These are phyloP conservation scores for Odobenus rosmarus DNA, from an alignment of 2,113 vertebrate species.

Conservation along the genomic window DNA sequence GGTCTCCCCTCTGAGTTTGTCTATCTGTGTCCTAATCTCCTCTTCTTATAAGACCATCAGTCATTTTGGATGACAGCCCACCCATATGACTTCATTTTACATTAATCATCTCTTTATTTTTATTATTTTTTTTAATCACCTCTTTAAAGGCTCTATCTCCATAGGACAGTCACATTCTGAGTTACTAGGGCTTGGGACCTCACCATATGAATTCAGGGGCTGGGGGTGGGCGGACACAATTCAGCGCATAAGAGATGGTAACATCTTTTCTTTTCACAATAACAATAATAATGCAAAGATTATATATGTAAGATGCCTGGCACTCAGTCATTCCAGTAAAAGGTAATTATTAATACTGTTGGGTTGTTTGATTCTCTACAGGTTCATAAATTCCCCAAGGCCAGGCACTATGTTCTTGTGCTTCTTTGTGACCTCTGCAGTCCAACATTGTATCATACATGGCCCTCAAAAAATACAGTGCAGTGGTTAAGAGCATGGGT, in stretches of 20 bases:
- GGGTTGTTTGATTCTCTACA: neutral
- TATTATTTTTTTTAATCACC: neutral
- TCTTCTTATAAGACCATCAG: neutral
- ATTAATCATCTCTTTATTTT: neutral
- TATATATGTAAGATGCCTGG: neutral
- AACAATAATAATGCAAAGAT: neutral
- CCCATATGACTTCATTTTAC: neutral
- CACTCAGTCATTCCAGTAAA: neutral
- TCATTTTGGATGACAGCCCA: neutral
- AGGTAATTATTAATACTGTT: neutral
- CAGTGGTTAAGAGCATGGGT: neutral
- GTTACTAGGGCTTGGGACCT: neutral
- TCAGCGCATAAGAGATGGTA: neutral
- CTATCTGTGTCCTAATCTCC: neutral
- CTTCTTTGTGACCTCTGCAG: neutral
- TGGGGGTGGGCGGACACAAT: neutral
- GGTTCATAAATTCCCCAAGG: neutral
- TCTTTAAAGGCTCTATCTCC: neutral
- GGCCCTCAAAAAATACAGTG: neutral
- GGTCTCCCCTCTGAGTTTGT: neutral
- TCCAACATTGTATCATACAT: fast-evolving
- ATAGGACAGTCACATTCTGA: neutral
- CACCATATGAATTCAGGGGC: neutral
- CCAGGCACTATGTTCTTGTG: neutral
- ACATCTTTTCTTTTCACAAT: neutral